Evolutionary conservation across 2,888 invertebrate species (phyloP).

Genomic region (Keiferia lycopersicella): DNA sequence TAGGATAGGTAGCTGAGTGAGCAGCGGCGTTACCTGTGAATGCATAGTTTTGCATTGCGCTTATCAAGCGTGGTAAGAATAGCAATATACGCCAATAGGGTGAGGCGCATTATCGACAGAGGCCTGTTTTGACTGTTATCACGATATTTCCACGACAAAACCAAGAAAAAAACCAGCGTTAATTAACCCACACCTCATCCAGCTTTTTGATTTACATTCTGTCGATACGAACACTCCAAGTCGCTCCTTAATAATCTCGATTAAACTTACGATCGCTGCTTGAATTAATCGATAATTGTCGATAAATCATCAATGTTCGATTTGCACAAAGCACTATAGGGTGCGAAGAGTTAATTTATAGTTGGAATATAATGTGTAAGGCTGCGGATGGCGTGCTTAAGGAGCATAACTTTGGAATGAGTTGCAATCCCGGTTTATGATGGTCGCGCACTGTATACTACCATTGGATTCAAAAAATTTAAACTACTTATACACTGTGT

Average conservation of each 20-base stretch:
- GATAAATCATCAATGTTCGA: constrained; percentile 80
- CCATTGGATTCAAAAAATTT: too few species aligned
- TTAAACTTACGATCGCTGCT: constrained; percentile 79
- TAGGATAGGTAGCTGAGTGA: too few species aligned
- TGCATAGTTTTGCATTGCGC: too few species aligned
- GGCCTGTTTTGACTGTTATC: too few species aligned
- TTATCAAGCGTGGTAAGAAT: too few species aligned
- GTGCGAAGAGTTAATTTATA: constrained; percentile 79
- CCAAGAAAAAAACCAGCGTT: constrained; percentile 29
- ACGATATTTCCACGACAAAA: not conserved
- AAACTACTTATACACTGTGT: too few species aligned
- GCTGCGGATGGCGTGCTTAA: constrained; percentile 71
- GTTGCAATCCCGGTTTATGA: constrained; percentile 72
- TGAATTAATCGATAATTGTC: constrained; percentile 82
- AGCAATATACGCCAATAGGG: too few species aligned
- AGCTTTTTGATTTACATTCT: constrained; percentile 57
- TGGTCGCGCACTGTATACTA: constrained; percentile 39
- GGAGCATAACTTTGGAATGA: constrained; percentile 65
- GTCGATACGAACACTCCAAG: constrained; percentile 56
- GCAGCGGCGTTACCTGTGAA: too few species aligned
- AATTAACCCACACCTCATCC: constrained; percentile 53
- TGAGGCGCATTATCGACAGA: too few species aligned
- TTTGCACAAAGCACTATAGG: constrained; percentile 76
- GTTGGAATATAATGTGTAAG: constrained; percentile 52
- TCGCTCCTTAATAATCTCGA: constrained; percentile 70